Conservation (phyloP, 2,113 vertebrate species). For the Mormoops blainvillei region DNA sequence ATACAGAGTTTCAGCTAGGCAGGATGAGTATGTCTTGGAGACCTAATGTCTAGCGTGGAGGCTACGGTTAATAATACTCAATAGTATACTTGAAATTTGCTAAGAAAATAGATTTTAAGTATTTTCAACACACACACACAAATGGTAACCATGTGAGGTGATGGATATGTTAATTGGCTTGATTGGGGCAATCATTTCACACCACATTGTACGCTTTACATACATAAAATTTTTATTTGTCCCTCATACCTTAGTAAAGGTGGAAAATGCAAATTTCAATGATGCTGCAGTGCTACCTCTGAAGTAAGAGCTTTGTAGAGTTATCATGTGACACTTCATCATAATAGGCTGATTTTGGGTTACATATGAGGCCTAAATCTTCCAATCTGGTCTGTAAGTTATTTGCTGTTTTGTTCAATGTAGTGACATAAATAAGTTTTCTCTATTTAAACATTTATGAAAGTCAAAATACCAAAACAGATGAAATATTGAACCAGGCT, state of each 20-base stretch:
- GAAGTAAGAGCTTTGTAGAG: background rate
- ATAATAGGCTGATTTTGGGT: background rate
- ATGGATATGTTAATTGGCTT: background rate
- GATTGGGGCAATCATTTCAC: background rate
- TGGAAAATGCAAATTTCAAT: background rate
- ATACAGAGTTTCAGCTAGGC: background rate
- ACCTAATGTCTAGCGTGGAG: background rate
- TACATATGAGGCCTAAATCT: background rate
- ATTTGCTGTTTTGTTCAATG: slow-evolving; percentile 25
- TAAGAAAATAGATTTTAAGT: background rate
- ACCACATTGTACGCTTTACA: background rate
- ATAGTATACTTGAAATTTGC: background rate
- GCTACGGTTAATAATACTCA: background rate
- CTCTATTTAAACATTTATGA: slow-evolving; percentile 45
- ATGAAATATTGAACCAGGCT: slow-evolving; percentile 52
- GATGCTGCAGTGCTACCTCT: background rate
- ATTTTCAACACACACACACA: background rate
- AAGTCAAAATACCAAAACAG: slow-evolving; percentile 41
- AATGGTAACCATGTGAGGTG: background rate
- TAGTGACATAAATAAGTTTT: slow-evolving; percentile 29
- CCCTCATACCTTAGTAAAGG: background rate
- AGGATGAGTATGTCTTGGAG: background rate
- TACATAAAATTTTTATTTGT: background rate
- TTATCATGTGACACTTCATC: background rate
- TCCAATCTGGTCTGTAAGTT: background rate